Evolutionary conservation across 2,888 invertebrate species (phyloP).

Genomic region (Meliscaeva auricollis): DNA sequence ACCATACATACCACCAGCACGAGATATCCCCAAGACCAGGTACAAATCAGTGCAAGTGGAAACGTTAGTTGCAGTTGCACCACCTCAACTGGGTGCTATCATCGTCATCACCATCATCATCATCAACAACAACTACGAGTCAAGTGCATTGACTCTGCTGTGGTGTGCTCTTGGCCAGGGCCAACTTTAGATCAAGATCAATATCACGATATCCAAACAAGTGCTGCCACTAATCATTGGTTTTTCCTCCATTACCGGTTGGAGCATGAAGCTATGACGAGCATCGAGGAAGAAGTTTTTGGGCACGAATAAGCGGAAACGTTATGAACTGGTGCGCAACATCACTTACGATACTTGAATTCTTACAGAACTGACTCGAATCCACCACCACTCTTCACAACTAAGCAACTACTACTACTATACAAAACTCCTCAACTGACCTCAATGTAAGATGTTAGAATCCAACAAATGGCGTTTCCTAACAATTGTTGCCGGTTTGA

Average conservation of each 20-base stretch:
- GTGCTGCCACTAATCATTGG: constrained; percentile 29
- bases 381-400: not conserved
- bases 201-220: constrained; percentile 37
- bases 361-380: constrained; percentile 28
- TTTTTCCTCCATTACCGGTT: constrained; percentile 37
- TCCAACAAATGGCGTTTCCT: constrained; percentile 81
- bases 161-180: constrained; percentile 36
- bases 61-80: constrained; percentile 29
- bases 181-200: constrained; percentile 47
- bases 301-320: constrained; percentile 34
- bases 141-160: constrained; percentile 56
- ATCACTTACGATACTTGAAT: constrained; percentile 29
- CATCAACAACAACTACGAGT: not conserved
- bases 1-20: constrained; percentile 25
- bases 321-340: constrained; percentile 49
- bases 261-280: constrained; percentile 60
- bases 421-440: constrained; percentile 35
- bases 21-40: constrained; percentile 53
- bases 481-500: constrained; percentile 80
- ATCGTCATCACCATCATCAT: constrained; percentile 8
- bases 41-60: constrained; percentile 72
- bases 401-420: constrained; percentile 1
- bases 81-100: constrained; percentile 38
- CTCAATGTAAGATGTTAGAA: constrained; percentile 84
- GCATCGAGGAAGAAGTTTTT: constrained; percentile 40